These are phyloP conservation scores for Helicoverpa armigera DNA, from an alignment of 1,140 invertebrate species.

Conservation along the genomic window DNA sequence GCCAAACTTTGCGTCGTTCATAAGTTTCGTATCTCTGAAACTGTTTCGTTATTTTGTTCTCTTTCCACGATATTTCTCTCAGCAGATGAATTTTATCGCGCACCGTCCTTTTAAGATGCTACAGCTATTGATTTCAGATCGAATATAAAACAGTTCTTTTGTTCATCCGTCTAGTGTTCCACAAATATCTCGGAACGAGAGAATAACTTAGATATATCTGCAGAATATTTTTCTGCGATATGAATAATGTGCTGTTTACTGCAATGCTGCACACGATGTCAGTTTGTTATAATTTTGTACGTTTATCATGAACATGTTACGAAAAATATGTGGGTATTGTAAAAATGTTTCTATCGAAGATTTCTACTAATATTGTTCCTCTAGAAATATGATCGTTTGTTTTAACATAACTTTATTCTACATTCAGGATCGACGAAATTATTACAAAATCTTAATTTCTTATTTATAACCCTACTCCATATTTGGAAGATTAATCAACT, in stretches of 20 bases:
- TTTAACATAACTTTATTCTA: no score
- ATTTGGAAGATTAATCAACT: no score
- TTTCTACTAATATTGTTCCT: no score
- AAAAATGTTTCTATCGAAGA: no score
- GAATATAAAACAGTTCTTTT: slow-evolving; percentile 40
- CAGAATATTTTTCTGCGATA: background rate
- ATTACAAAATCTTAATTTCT: no score
- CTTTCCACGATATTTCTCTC: slow-evolving; percentile 1
- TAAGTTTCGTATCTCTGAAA: background rate
- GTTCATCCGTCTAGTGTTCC: slow-evolving; percentile 18
- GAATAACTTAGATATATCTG: slow-evolving; percentile 6
- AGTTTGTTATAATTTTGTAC: background rate
- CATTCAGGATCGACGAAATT: no score
- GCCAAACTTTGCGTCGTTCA: background rate
- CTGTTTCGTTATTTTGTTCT: slow-evolving; percentile 2
- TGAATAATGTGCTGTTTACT: background rate
- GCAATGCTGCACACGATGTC: background rate
- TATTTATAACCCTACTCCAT: no score
- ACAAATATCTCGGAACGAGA: slow-evolving; percentile 2
- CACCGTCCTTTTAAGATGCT: slow-evolving; percentile 34
- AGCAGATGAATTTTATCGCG: slow-evolving; percentile 19
- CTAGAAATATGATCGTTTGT: no score
- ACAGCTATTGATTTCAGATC: slow-evolving; percentile 28
- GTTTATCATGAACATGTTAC: no score
- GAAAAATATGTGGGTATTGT: no score